Percentiles rank a stretch among this genome's conserved stretches.
phyloP scores from a whole-genome alignment of 2,797 vertebrate genomes.

The Gymnoscopelus braueri region DNA sequence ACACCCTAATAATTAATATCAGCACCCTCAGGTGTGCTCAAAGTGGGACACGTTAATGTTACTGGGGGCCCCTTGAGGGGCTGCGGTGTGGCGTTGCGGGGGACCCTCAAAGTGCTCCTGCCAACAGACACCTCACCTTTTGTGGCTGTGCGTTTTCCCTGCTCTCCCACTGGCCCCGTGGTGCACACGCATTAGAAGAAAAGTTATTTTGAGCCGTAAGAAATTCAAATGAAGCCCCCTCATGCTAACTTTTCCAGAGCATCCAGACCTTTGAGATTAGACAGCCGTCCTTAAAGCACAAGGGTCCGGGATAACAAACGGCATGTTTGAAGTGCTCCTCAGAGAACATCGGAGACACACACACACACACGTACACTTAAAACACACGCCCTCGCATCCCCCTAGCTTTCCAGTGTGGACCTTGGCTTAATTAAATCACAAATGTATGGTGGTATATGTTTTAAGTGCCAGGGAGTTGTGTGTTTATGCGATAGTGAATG shows the following conservation, averaged over 20 bases:
- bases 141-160: slow-evolving; percentile 69
- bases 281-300: slow-evolving; percentile 81
- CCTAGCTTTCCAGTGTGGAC: slow-evolving; percentile 65
- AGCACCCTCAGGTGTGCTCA: slow-evolving; percentile 93
- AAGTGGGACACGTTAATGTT: slow-evolving; percentile 95
- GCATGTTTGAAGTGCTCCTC: slow-evolving; percentile 85
- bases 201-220: slow-evolving; percentile 90
- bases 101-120: slow-evolving; percentile 59
- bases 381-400: slow-evolving; percentile 41
- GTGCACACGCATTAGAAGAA: slow-evolving; percentile 71
- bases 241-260: slow-evolving; percentile 87
- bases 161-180: slow-evolving; percentile 60
- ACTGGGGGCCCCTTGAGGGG: slow-evolving; percentile 81
- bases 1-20: slow-evolving; percentile 98
- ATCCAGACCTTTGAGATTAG: slow-evolving; percentile 80
- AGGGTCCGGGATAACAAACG: slow-evolving; percentile 84
- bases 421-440: slow-evolving; percentile 83
- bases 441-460: slow-evolving; percentile 77
- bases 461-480: slow-evolving; percentile 77
- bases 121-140: slow-evolving; percentile 86
- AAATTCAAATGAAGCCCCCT: slow-evolving; percentile 92
- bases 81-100: slow-evolving; percentile 58
- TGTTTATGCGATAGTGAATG: slow-evolving; percentile 74
- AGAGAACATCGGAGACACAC: slow-evolving; percentile 54
- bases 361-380: slow-evolving; percentile 15